These are phyloP conservation scores for Etheostoma cragini DNA, from an alignment of 2,113 vertebrate genomes.

Conservation along the genomic window DNA sequence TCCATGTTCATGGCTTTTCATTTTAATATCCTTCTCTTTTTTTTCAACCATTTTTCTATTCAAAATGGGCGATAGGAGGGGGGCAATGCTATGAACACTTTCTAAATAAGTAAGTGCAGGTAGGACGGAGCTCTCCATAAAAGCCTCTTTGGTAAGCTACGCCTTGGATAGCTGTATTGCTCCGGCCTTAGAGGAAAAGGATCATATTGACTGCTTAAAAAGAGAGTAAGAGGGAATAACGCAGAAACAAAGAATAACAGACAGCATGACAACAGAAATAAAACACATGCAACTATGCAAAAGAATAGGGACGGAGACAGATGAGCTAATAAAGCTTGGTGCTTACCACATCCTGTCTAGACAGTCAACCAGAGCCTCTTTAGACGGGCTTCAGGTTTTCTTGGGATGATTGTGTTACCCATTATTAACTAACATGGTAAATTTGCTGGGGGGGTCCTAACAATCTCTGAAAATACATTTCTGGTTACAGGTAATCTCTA, in stretches of 20 bases:
- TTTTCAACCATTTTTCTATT: too few relatives aligned
- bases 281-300: slow-evolving; percentile 26
- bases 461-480: slow-evolving; percentile 15
- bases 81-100: slow-evolving; percentile 12
- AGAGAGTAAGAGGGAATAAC: background rate
- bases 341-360: slow-evolving; percentile 71
- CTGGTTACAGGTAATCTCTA: slow-evolving; percentile 6
- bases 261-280: slow-evolving; percentile 23
- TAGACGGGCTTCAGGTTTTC: slow-evolving; percentile 19
- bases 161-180: slow-evolving; percentile 38
- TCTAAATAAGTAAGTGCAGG: slow-evolving; percentile 35
- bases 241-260: background rate
- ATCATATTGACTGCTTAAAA: slow-evolving; percentile 43
- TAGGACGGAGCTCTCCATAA: slow-evolving; percentile 34
- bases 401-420: slow-evolving; percentile 43
- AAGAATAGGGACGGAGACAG: slow-evolving; percentile 39
- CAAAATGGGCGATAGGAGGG: too few relatives aligned
- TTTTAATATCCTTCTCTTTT: too few relatives aligned
- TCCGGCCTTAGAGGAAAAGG: slow-evolving; percentile 45
- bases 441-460: background rate
- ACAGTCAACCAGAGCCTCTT: slow-evolving; percentile 41
- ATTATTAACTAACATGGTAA: slow-evolving; percentile 58
- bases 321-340: slow-evolving; percentile 54
- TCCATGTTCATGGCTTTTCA: too few relatives aligned
- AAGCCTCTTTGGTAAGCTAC: slow-evolving; percentile 53